Percentiles rank a stretch among this genome's conserved stretches.
Conservation (phyloP, 2,797 vertebrate genomes). For the Nannoperca australis region DNA sequence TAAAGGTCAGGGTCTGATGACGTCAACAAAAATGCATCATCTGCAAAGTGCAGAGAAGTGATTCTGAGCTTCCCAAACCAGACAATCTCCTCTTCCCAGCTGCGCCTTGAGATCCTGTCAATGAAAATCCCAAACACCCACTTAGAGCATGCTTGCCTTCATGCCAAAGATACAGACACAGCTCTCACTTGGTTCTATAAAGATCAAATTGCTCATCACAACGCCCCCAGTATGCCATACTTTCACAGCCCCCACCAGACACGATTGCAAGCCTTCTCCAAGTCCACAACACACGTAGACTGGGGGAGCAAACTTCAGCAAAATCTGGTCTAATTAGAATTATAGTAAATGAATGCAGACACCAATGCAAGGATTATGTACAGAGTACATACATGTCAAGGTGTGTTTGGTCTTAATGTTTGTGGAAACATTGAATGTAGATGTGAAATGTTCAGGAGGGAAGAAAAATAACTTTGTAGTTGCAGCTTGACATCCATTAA, state of each 20-base stretch:
- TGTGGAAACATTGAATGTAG: slow-evolving; percentile 2
- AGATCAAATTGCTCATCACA: not conserved
- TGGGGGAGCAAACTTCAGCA: not conserved
- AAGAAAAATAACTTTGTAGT: slow-evolving; percentile 17
- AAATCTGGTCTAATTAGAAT: not conserved
- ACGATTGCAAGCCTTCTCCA: too few relatives aligned
- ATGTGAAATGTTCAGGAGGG: slow-evolving; percentile 2
- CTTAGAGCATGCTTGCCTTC: not conserved
- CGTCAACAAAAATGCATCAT: not conserved
- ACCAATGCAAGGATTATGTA: not conserved
- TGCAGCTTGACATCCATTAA: slow-evolving; percentile 30
- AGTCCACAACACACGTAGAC: not conserved
- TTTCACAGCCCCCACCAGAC: not conserved
- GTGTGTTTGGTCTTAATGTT: slow-evolving; percentile 12
- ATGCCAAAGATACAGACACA: not conserved
- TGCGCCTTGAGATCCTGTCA: not conserved
- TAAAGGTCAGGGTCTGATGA: not conserved
- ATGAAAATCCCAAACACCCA: slow-evolving; percentile 2
- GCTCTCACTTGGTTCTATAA: slow-evolving; percentile 18
- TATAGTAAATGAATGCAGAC: not conserved
- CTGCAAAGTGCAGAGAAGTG: slow-evolving; percentile 1
- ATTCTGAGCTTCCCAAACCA: not conserved
- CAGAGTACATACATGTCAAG: not conserved
- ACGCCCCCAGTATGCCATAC: not conserved
- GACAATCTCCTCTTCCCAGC: not conserved